phyloP scores from a whole-genome alignment of 2,113 vertebrate genomes.

The Felis chaus region DNA sequence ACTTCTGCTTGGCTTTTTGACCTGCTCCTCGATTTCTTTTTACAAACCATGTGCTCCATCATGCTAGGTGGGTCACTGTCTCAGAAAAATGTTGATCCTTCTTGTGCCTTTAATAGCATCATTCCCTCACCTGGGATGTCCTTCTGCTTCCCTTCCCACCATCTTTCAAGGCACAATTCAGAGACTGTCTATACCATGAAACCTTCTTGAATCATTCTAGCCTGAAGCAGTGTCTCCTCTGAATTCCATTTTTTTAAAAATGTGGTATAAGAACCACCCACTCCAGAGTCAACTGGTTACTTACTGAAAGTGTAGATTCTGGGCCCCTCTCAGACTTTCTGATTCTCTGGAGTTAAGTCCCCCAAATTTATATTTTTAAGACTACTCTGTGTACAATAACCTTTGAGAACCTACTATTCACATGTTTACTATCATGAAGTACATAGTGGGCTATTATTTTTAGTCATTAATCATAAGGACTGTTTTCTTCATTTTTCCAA shows the following conservation, averaged over 20 bases:
- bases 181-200: not conserved
- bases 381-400: not conserved
- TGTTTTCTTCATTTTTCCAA: not conserved
- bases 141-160: not conserved
- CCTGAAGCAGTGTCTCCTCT: not conserved
- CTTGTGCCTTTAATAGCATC: not conserved
- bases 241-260: not conserved
- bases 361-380: not conserved
- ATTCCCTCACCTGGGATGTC: not conserved
- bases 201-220: not conserved
- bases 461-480: not conserved
- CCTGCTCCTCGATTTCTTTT: not conserved
- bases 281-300: not conserved
- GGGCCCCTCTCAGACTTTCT: not conserved
- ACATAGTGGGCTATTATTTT: not conserved
- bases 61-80: not conserved
- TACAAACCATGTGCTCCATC: not conserved
- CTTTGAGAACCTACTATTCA: not conserved
- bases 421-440: not conserved
- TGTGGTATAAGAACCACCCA: not conserved
- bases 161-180: not conserved
- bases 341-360: not conserved
- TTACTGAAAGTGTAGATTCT: not conserved
- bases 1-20: not conserved
- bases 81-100: not conserved